These are phyloP conservation scores for Phoxinus dragarum DNA, from an alignment of 2,797 vertebrate genomes.

Conservation along the genomic window DNA sequence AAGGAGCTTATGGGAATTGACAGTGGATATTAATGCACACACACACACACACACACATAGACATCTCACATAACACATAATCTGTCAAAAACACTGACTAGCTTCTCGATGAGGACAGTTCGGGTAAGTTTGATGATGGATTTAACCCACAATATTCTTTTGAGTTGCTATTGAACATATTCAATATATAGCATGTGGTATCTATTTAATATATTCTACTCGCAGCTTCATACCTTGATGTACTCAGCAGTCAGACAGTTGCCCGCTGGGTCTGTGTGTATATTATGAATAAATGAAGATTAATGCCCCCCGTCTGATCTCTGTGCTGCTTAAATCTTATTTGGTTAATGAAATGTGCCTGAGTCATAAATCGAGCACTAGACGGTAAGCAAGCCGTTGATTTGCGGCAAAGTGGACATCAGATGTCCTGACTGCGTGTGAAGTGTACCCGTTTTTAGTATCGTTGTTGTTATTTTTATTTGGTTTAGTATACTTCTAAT, in stretches of 20 bases:
- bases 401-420: conserved; percentile 51
- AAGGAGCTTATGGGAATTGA: conserved; percentile 25
- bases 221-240: conserved; percentile 1
- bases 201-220: not conserved
- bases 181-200: not conserved
- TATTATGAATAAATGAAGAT: conserved; percentile 49
- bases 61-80: not conserved
- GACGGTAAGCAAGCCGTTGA: conserved; percentile 45
- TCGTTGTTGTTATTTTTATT: too few species aligned
- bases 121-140: not conserved
- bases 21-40: conserved; percentile 16
- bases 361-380: conserved; percentile 6
- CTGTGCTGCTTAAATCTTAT: conserved; percentile 34
- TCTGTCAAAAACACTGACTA: not conserved
- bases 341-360: conserved; percentile 40
- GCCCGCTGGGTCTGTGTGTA: conserved; percentile 28
- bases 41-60: not conserved
- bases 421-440: conserved; percentile 38
- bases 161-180: not conserved
- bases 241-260: conserved; percentile 19
- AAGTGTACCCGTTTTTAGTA: too few species aligned
- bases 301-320: conserved; percentile 24
- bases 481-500: too few species aligned
- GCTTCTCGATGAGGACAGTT: not conserved
- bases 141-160: not conserved